Conservation (phyloP, 2,888 invertebrate species). For the Meganola albula region DNA sequence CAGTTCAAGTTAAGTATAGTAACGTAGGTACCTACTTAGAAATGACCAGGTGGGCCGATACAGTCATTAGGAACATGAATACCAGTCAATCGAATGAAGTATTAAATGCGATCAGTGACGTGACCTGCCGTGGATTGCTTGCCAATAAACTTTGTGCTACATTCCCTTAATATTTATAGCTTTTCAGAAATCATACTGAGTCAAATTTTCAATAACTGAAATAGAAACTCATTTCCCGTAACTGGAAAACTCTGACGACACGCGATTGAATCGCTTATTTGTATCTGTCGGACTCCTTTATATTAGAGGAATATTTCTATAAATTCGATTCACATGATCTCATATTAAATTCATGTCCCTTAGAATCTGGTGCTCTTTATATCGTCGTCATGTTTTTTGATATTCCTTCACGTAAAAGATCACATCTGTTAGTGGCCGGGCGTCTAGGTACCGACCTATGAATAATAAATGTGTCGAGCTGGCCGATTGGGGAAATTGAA, state of each 20-base stretch:
- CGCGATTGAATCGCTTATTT: constrained; percentile 46
- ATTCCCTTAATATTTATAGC: constrained; percentile 48
- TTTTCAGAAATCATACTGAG: constrained; percentile 37
- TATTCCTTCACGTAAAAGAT: constrained; percentile 76
- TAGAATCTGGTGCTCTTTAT: constrained; percentile 55
- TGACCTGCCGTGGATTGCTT: constrained; percentile 48
- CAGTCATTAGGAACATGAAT: constrained; percentile 54
- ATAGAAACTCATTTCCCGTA: constrained; percentile 43
- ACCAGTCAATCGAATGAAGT: constrained; percentile 40
- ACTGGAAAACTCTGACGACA: constrained; percentile 37
- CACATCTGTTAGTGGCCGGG: constrained; percentile 74
- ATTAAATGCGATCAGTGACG: constrained; percentile 51
- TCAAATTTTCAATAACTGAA: constrained; percentile 43
- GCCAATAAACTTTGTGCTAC: constrained; percentile 38
- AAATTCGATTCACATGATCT: constrained; percentile 51
- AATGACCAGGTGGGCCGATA: constrained; percentile 48
- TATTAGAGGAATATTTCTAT: constrained; percentile 36
- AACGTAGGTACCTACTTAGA: constrained; percentile 31
- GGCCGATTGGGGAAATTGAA: constrained; percentile 77
- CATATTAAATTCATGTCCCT: constrained; percentile 62
- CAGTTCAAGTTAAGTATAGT: constrained; percentile 4
- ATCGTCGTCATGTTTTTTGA: constrained; percentile 61
- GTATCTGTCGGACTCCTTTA: constrained; percentile 34
- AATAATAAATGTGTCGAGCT: constrained; percentile 75
- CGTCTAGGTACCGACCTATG: constrained; percentile 71